Evolutionary conservation across 2,113 vertebrate genomes (phyloP).

Genomic region (Chiloscyllium plagiosum): DNA sequence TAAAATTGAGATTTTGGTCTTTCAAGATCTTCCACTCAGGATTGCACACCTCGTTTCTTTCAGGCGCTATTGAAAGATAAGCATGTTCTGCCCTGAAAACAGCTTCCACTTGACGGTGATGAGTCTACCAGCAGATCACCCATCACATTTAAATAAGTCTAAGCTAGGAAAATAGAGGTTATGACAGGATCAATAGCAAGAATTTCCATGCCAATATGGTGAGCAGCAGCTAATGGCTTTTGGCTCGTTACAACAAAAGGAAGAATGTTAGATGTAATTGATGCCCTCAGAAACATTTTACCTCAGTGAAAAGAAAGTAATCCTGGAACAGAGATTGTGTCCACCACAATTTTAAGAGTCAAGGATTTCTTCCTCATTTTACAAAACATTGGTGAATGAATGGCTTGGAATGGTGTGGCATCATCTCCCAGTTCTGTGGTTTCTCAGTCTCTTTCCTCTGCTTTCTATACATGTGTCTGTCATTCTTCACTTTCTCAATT

Average conservation of each 20-base stretch:
- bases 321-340: neutral
- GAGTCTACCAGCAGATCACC: neutral
- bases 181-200: neutral
- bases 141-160: neutral
- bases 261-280: neutral
- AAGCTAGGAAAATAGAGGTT: neutral
- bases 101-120: neutral
- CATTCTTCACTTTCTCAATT: neutral
- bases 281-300: neutral
- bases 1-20: neutral
- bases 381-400: no score
- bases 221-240: neutral
- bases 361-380: no score
- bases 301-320: neutral
- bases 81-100: neutral
- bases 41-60: neutral
- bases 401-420: neutral
- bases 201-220: neutral
- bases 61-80: neutral
- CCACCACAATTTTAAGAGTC: neutral
- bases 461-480: neutral
- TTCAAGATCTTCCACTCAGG: neutral
- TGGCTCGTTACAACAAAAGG: neutral
- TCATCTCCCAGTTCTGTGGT: neutral
- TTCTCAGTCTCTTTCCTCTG: neutral